A percentile compares a stretch with the other conserved stretches of the same genome.
Conservation (phyloP, 2,113 vertebrate genomes). For the Verasper variegatus region DNA sequence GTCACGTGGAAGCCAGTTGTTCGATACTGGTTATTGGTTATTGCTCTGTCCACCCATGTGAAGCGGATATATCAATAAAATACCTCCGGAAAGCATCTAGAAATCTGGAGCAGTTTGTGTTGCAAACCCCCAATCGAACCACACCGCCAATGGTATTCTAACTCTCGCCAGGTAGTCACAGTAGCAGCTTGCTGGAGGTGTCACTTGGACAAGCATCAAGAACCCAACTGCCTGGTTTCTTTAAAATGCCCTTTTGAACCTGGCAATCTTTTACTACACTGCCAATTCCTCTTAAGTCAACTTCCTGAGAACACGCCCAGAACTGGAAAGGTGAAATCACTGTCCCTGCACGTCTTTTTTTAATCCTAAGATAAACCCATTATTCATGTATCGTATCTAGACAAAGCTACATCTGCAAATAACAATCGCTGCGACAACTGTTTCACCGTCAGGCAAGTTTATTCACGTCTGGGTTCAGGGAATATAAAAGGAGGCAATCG, state of each 20-base stretch:
- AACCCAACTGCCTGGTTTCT: neutral
- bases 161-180: too few relatives aligned
- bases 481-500: slow-evolving; percentile 16
- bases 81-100: too few relatives aligned
- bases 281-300: neutral
- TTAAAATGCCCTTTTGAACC: neutral
- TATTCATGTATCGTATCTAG: slow-evolving; percentile 21
- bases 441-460: slow-evolving; percentile 26
- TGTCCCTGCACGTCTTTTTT: slow-evolving; percentile 16
- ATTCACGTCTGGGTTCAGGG: slow-evolving; percentile 38
- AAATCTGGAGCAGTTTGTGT: too few relatives aligned
- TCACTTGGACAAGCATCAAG: too few relatives aligned
- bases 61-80: too few relatives aligned
- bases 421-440: slow-evolving; percentile 41
- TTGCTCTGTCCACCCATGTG: too few relatives aligned
- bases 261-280: slow-evolving; percentile 2
- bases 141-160: too few relatives aligned
- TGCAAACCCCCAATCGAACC: too few relatives aligned
- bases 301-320: slow-evolving; percentile 15
- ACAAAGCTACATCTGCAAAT: slow-evolving; percentile 34
- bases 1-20: too few relatives aligned
- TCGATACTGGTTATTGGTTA: too few relatives aligned
- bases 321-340: neutral
- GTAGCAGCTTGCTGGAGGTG: too few relatives aligned
- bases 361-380: neutral